A percentile compares a stretch with the other conserved stretches of the same genome.
These are phyloP conservation scores for Mesopsocus fuscifrons DNA, from an alignment of 2,888 invertebrate genomes.

Conservation along the genomic window DNA sequence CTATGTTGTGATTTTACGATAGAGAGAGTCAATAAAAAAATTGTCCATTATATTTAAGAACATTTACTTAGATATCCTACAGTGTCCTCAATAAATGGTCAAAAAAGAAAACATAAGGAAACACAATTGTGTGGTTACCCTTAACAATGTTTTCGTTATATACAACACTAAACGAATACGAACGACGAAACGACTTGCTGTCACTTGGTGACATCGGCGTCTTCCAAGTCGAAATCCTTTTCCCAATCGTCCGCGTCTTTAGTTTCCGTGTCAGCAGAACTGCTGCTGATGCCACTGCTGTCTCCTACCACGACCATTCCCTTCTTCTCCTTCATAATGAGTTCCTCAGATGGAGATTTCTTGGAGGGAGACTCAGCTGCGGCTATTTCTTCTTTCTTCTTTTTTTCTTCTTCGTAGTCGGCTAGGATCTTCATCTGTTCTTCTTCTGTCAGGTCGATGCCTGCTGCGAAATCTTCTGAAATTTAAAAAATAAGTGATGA, in stretches of 20 bases:
- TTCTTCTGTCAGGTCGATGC: constrained; percentile 48
- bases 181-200: no score
- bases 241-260: constrained; percentile 15
- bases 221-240: constrained; percentile 28
- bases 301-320: constrained; percentile 17
- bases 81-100: no score
- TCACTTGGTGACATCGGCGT: no score
- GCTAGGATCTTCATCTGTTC: constrained; percentile 45
- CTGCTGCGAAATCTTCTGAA: constrained; percentile 41
- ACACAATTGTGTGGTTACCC: no score
- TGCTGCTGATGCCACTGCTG: constrained; percentile 21
- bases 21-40: no score
- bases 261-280: constrained; percentile 14
- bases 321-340: constrained; percentile 15
- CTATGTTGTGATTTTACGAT: no score
- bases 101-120: no score
- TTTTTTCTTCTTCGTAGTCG: constrained; percentile 46
- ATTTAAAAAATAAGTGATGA: constrained; percentile 15
- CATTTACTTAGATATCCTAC: no score
- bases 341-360: constrained; percentile 12
- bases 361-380: constrained; percentile 16
- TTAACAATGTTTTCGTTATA: no score
- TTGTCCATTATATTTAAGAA: no score
- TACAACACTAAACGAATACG: no score
- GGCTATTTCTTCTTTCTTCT: constrained; percentile 12